Evolutionary conservation across 2,888 invertebrate genomes (phyloP).

Genomic region (Melieria picta): DNA sequence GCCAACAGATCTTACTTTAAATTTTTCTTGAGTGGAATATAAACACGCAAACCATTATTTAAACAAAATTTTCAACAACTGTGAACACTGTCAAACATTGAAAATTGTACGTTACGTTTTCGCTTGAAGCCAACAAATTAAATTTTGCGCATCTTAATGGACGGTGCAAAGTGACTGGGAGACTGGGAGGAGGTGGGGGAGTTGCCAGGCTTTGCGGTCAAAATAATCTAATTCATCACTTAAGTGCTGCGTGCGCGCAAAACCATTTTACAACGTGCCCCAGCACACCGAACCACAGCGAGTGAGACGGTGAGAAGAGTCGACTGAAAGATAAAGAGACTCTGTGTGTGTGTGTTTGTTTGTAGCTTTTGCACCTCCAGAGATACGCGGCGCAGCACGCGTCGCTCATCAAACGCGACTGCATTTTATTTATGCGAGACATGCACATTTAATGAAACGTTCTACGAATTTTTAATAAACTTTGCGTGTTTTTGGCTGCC

Average conservation of each 20-base stretch:
- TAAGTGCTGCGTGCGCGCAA: slow-evolving; percentile 26
- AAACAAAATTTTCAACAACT: not conserved
- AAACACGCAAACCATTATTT: too few relatives aligned
- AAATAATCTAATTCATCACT: slow-evolving; percentile 32
- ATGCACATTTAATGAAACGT: slow-evolving; percentile 62
- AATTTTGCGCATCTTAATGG: too few relatives aligned
- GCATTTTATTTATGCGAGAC: slow-evolving; percentile 57
- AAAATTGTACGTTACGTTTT: not conserved
- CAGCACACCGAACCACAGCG: not conserved
- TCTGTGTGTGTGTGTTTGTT: too few relatives aligned
- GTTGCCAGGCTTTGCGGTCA: slow-evolving; percentile 17
- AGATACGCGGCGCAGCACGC: too few relatives aligned
- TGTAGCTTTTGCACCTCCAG: too few relatives aligned
- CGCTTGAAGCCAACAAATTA: not conserved
- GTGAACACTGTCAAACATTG: not conserved
- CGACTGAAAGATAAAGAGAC: not conserved
- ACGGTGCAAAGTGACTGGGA: too few relatives aligned
- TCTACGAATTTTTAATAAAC: slow-evolving; percentile 61
- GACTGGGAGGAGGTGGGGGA: too few relatives aligned
- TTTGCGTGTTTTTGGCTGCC: not conserved
- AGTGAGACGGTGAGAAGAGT: too few relatives aligned
- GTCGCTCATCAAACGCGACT: not conserved
- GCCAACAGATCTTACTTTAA: too few relatives aligned
- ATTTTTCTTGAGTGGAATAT: too few relatives aligned
- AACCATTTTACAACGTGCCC: slow-evolving; percentile 24